These are phyloP conservation scores for Nematolebias whitei DNA, from an alignment of 2,113 vertebrate genomes.

Conservation along the genomic window DNA sequence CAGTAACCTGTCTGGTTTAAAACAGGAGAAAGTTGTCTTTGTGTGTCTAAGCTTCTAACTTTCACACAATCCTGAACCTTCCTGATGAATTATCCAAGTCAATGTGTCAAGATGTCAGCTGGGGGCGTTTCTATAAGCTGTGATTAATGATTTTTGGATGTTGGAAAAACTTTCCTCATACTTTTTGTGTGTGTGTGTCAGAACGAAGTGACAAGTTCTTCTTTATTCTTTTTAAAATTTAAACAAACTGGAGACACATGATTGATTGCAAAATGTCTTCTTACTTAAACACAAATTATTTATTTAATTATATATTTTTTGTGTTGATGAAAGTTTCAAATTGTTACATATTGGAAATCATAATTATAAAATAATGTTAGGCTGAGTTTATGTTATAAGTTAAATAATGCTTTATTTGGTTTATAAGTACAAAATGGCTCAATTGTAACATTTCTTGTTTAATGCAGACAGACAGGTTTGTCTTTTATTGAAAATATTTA, in stretches of 20 bases:
- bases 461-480: too few relatives aligned
- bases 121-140: neutral
- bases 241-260: neutral
- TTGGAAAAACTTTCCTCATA: neutral
- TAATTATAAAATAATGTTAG: too few relatives aligned
- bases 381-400: too few relatives aligned
- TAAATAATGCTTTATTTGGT: too few relatives aligned
- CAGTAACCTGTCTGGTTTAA: slow-evolving; percentile 4
- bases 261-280: slow-evolving; percentile 9
- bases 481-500: neutral
- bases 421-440: too few relatives aligned
- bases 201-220: neutral
- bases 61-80: neutral
- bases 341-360: too few relatives aligned
- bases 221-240: neutral
- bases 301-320: neutral
- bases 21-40: neutral
- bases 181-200: neutral
- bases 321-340: neutral
- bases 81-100: neutral
- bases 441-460: too few relatives aligned
- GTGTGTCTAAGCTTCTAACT: neutral
- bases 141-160: neutral
- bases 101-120: slow-evolving; percentile 9
- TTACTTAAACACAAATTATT: neutral